These are phyloP conservation scores for Spinus pinus DNA, from an alignment of 2,797 vertebrate species.

Conservation along the genomic window DNA sequence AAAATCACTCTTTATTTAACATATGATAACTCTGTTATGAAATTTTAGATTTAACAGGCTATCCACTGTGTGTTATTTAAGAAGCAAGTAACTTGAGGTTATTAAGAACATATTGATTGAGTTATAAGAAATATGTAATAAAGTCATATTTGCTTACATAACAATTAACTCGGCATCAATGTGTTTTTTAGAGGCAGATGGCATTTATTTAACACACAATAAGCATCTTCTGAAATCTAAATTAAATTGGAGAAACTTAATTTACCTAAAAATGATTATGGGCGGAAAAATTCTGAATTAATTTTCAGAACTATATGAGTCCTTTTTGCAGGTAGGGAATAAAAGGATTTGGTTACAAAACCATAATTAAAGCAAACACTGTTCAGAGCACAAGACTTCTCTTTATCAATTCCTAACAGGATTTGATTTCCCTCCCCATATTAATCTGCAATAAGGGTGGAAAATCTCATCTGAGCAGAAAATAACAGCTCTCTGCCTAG, in stretches of 20 bases:
- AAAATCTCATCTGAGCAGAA: slow-evolving; percentile 25
- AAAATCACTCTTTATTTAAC: slow-evolving; percentile 75
- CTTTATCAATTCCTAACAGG: background rate
- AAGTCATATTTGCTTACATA: slow-evolving; percentile 75
- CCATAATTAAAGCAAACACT: background rate
- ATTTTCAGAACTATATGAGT: background rate
- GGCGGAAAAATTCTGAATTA: slow-evolving; percentile 45
- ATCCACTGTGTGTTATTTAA: slow-evolving; percentile 67
- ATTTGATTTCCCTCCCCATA: background rate
- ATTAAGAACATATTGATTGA: slow-evolving; percentile 80
- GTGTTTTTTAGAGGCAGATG: slow-evolving; percentile 75
- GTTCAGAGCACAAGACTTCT: background rate
- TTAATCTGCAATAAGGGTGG: background rate
- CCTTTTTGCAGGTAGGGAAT: background rate
- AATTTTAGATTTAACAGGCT: slow-evolving; percentile 72
- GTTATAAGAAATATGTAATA: slow-evolving; percentile 70
- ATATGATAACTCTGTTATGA: slow-evolving; percentile 75
- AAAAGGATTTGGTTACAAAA: slow-evolving; percentile 17
- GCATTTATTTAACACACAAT: slow-evolving; percentile 77
- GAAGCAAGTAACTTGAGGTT: slow-evolving; percentile 68
- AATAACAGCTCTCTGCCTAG: background rate
- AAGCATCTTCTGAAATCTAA: slow-evolving; percentile 76
- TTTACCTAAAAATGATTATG: slow-evolving; percentile 65
- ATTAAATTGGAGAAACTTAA: slow-evolving; percentile 74
- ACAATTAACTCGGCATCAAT: slow-evolving; percentile 75